These are phyloP conservation scores for Ophthalmolycus amberensis DNA, from an alignment of 2,113 vertebrate genomes.

Conservation along the genomic window DNA sequence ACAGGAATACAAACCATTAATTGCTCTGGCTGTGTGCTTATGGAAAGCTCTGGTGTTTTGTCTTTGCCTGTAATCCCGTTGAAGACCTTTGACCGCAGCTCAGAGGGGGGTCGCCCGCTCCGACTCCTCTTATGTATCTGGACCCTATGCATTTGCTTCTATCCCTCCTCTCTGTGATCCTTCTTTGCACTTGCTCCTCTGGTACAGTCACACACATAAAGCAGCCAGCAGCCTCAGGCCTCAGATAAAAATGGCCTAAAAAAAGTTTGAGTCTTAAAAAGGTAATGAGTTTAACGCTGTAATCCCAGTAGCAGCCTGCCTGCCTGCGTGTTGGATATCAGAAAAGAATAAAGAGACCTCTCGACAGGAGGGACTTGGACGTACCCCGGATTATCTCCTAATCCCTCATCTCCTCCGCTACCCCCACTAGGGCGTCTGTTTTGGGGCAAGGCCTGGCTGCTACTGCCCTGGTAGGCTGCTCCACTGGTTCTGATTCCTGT, in stretches of 20 bases:
- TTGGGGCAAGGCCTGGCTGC: constrained; percentile 14
- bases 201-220: constrained; percentile 42
- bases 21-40: constrained; percentile 47
- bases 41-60: constrained; percentile 43
- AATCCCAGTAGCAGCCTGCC: constrained; percentile 59
- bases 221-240: not conserved
- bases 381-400: constrained; percentile 78
- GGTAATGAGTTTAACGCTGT: constrained; percentile 53
- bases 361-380: constrained; percentile 58
- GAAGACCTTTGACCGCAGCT: constrained; percentile 63
- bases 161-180: not conserved
- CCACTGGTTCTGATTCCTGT: constrained; percentile 41
- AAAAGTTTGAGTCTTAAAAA: constrained; percentile 44
- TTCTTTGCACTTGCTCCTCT: constrained; percentile 32
- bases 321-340: constrained; percentile 35
- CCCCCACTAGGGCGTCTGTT: constrained; percentile 20
- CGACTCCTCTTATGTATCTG: constrained; percentile 28
- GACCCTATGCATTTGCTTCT: constrained; percentile 40
- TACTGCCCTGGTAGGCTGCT: constrained; percentile 1
- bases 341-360: constrained; percentile 22
- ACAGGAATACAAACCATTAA: constrained; percentile 49
- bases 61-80: constrained; percentile 66
- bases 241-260: constrained; percentile 24
- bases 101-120: constrained; percentile 44
- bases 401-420: constrained; percentile 67